phyloP scores from a whole-genome alignment of 2,797 vertebrate species.

The Xiphophorus birchmanni region DNA sequence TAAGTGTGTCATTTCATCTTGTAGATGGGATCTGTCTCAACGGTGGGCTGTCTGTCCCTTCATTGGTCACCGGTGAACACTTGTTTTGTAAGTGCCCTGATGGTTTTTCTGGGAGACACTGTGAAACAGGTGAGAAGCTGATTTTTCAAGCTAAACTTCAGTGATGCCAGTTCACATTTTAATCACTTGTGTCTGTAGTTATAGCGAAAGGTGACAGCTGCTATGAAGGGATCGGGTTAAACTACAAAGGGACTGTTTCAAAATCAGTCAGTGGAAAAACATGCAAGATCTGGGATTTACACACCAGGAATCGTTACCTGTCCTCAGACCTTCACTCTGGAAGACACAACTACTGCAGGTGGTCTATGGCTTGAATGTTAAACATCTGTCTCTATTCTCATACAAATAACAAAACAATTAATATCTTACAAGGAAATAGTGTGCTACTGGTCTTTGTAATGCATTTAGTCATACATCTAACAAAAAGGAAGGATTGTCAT shows the following conservation, averaged over 20 bases:
- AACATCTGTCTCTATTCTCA: neutral
- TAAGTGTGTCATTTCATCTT: neutral
- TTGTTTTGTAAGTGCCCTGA: slow-evolving; percentile 70
- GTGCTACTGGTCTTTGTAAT: neutral
- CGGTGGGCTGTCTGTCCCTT: slow-evolving; percentile 55
- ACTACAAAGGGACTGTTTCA: slow-evolving; percentile 65
- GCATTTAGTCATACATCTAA: neutral
- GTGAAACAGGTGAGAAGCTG: slow-evolving; percentile 65
- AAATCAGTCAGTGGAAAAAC: slow-evolving; percentile 51
- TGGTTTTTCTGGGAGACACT: slow-evolving; percentile 58
- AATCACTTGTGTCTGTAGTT: neutral
- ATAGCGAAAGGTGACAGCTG: slow-evolving; percentile 44
- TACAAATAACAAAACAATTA: neutral
- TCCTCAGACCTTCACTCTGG: slow-evolving; percentile 44
- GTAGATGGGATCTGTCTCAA: slow-evolving; percentile 60
- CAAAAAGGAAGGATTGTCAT: neutral
- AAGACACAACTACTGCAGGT: slow-evolving; percentile 82
- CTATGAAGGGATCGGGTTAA: slow-evolving; percentile 62
- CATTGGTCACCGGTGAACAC: slow-evolving; percentile 26
- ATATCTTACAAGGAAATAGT: neutral
- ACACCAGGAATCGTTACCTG: slow-evolving; percentile 38
- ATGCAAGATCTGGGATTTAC: slow-evolving; percentile 66
- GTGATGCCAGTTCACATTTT: neutral
- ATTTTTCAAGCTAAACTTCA: neutral
- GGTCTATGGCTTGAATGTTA: neutral